Percentiles rank a stretch among this genome's conserved stretches.
phyloP scores from a whole-genome alignment of 2,888 invertebrate species.

The Sinodicranocentrus sp. region DNA sequence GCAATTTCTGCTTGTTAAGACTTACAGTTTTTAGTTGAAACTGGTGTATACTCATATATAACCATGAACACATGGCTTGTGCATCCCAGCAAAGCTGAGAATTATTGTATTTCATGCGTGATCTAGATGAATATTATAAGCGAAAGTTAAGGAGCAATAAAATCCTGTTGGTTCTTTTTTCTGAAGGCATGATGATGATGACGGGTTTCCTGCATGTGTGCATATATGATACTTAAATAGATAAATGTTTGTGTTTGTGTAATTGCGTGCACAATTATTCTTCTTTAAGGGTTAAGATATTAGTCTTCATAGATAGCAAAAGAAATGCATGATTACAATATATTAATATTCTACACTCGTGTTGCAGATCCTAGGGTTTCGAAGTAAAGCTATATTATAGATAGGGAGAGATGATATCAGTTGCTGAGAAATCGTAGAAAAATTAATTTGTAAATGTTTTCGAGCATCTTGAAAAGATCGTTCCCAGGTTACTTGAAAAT shows the following conservation, averaged over 20 bases:
- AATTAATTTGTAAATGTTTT: conserved; percentile 10
- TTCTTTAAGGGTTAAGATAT: conserved; percentile 33
- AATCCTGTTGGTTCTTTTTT: conserved; percentile 41
- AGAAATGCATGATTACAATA: conserved; percentile 45
- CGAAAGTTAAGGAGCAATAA: conserved; percentile 63
- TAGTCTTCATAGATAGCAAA: conserved; percentile 39
- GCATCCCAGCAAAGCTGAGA: no score
- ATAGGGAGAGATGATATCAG: conserved; percentile 21
- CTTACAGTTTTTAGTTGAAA: conserved; percentile 1
- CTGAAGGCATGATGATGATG: conserved; percentile 46
- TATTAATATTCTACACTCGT: not conserved
- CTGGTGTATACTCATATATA: no score
- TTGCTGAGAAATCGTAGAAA: not conserved
- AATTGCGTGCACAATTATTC: conserved; percentile 55
- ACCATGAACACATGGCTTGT: no score
- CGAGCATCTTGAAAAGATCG: not conserved
- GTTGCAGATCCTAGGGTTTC: no score
- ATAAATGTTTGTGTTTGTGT: conserved; percentile 45
- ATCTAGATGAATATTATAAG: conserved; percentile 62
- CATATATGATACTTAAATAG: conserved; percentile 40
- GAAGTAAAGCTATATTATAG: no score
- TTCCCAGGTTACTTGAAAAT: no score
- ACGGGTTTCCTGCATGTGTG: conserved; percentile 57
- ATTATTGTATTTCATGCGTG: conserved; percentile 58
- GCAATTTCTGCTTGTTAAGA: not conserved